Evolutionary conservation across 2,797 vertebrate species (phyloP).

Genomic region (Buceros bicornis): DNA sequence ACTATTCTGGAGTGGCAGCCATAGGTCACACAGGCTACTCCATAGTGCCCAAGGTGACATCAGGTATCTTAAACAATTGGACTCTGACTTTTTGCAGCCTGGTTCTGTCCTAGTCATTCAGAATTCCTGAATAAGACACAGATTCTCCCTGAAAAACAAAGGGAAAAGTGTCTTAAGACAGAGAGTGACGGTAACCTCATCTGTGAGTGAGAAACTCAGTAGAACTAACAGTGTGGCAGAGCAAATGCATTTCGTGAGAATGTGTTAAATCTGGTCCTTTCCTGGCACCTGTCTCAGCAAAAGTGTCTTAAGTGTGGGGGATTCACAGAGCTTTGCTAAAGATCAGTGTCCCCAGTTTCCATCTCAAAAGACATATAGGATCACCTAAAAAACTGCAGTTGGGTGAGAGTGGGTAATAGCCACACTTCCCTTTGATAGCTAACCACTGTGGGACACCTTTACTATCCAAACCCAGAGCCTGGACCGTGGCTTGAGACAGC

Average conservation of each 20-base stretch:
- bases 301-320: not conserved
- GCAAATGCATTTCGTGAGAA: not conserved
- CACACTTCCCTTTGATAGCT: not conserved
- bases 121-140: not conserved
- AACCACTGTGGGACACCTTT: not conserved
- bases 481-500: not conserved
- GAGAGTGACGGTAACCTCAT: not conserved
- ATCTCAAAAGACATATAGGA: not conserved
- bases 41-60: not conserved
- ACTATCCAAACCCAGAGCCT: not conserved
- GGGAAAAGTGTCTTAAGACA: not conserved
- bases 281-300: not conserved
- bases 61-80: not conserved
- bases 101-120: not conserved
- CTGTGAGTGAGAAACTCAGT: not conserved
- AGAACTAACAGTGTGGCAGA: not conserved
- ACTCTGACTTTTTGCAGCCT: not conserved
- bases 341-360: not conserved
- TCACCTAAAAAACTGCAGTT: not conserved
- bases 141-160: not conserved
- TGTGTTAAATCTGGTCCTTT: not conserved
- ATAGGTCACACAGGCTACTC: not conserved
- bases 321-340: not conserved
- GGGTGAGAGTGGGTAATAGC: not conserved
- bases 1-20: not conserved